Percentiles rank a stretch among this genome's conserved stretches.
Evolutionary conservation across 2,888 invertebrate species (phyloP).

Genomic region (Trilocha varians): DNA sequence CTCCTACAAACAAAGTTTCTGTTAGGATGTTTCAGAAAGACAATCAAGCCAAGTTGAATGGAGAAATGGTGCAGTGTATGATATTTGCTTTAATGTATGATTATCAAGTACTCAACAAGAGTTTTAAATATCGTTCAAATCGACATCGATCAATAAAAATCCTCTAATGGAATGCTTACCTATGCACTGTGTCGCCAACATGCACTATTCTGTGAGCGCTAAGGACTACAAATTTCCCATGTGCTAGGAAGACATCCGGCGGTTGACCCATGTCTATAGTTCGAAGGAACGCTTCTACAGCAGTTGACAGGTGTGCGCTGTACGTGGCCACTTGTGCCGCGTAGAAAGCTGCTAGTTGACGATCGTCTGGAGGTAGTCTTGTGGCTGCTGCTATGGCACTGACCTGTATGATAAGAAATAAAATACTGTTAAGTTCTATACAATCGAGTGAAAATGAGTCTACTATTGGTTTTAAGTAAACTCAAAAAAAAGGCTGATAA

Average conservation of each 20-base stretch:
- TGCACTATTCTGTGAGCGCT: conserved; percentile 95
- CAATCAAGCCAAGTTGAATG: background rate
- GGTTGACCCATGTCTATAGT: conserved; percentile 95
- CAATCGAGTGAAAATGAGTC: too few species aligned
- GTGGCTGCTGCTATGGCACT: conserved; percentile 69
- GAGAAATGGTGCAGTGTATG: background rate
- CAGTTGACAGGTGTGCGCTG: conserved; percentile 86
- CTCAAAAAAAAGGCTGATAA: too few species aligned
- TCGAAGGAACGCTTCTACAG: conserved; percentile 92
- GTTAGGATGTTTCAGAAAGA: background rate
- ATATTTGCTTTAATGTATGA: too few species aligned
- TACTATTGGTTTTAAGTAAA: too few species aligned
- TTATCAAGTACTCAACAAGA: too few species aligned
- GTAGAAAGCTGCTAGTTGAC: conserved; percentile 89
- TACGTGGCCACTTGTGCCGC: conserved; percentile 89
- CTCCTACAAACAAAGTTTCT: conserved; percentile 67
- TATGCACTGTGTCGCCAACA: conserved; percentile 93
- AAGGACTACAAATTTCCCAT: conserved; percentile 94
- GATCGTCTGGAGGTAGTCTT: conserved; percentile 82
- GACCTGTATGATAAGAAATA: conserved; percentile 27
- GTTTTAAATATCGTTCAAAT: too few species aligned
- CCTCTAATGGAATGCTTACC: conserved; percentile 23
- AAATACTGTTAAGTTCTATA: too few species aligned
- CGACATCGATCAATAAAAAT: too few species aligned
- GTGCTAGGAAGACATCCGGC: conserved; percentile 93